Evolutionary conservation across 2,113 vertebrate species (phyloP).

Genomic region (Sorex araneus): DNA sequence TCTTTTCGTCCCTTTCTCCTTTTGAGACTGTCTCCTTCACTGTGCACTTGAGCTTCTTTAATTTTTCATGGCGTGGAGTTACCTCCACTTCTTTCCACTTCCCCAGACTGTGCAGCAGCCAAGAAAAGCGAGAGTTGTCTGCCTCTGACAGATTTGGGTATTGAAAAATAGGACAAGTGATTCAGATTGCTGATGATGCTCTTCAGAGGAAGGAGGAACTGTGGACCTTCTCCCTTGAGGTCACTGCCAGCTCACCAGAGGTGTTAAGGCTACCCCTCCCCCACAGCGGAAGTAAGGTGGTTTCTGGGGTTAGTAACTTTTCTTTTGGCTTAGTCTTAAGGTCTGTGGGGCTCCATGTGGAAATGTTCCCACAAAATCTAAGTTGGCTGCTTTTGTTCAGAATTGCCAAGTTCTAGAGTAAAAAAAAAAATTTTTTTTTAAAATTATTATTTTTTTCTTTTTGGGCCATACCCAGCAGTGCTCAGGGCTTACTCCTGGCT

Average conservation of each 20-base stretch:
- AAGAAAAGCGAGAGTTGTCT: neutral
- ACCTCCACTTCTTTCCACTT: neutral
- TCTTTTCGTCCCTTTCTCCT: neutral
- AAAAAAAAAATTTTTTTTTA: too few species aligned
- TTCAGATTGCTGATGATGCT: neutral
- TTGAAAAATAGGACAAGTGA: neutral
- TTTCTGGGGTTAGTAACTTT: neutral
- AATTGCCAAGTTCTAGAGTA: slow-evolving; percentile 25
- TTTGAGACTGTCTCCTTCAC: neutral
- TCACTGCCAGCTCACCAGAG: slow-evolving; percentile 22
- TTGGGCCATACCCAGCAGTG: too few species aligned
- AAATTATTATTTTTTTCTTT: too few species aligned
- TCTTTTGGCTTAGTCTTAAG: slow-evolving; percentile 35
- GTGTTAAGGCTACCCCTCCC: neutral
- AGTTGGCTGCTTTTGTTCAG: neutral
- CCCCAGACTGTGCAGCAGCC: neutral
- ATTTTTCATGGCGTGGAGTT: neutral
- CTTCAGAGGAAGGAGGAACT: neutral
- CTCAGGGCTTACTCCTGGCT: too few species aligned
- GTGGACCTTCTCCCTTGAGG: neutral
- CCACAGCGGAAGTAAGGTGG: neutral
- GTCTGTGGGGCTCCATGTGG: neutral
- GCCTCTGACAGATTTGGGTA: slow-evolving; percentile 5
- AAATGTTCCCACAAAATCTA: neutral
- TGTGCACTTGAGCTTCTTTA: slow-evolving; percentile 2